Percentiles rank a stretch among this genome's conserved stretches.
phyloP scores from a whole-genome alignment of 2,797 vertebrate genomes.

The Odontamblyopus rebecca region DNA sequence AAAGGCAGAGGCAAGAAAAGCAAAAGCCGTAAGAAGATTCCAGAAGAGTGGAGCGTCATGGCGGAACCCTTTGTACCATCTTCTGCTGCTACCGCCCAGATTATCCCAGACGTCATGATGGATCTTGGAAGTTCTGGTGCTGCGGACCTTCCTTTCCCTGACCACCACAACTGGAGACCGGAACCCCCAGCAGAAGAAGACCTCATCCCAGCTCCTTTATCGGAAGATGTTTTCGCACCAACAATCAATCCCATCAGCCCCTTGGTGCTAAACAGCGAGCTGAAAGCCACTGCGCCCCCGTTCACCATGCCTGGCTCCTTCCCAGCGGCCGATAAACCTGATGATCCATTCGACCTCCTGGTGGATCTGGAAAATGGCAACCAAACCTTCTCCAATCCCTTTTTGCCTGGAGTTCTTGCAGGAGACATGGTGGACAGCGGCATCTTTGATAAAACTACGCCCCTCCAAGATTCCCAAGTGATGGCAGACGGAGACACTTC shows the following conservation, averaged over 20 bases:
- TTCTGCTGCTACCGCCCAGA: conserved; percentile 24
- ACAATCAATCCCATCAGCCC: conserved; percentile 46
- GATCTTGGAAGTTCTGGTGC: conserved; percentile 39
- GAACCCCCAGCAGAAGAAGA: conserved; percentile 51
- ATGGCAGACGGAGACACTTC: conserved; percentile 49
- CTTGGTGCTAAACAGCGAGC: conserved; percentile 60
- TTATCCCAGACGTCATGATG: conserved; percentile 34
- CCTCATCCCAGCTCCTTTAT: conserved; percentile 53
- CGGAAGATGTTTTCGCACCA: conserved; percentile 64
- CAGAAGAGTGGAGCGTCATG: conserved; percentile 76
- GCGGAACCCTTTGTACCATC: conserved; percentile 62
- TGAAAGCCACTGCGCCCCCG: conserved; percentile 63
- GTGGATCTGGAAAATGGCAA: conserved; percentile 55
- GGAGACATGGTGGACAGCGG: conserved; percentile 53
- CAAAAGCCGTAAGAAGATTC: conserved; percentile 80
- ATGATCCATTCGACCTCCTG: conserved; percentile 53
- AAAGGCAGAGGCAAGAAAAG: conserved; percentile 73
- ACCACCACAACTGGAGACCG: conserved; percentile 37
- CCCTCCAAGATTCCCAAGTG: conserved; percentile 37
- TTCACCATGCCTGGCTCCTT: conserved; percentile 57
- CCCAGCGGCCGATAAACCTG: conserved; percentile 20
- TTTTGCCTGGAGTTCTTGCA: conserved; percentile 24
- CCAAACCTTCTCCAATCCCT: conserved; percentile 40
- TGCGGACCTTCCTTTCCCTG: conserved; percentile 37
- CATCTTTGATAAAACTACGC: conserved; percentile 52